Percentiles rank a stretch among this genome's conserved stretches.
phyloP scores from a whole-genome alignment of 2,113 vertebrate genomes.

The Saccopteryx leptura region DNA sequence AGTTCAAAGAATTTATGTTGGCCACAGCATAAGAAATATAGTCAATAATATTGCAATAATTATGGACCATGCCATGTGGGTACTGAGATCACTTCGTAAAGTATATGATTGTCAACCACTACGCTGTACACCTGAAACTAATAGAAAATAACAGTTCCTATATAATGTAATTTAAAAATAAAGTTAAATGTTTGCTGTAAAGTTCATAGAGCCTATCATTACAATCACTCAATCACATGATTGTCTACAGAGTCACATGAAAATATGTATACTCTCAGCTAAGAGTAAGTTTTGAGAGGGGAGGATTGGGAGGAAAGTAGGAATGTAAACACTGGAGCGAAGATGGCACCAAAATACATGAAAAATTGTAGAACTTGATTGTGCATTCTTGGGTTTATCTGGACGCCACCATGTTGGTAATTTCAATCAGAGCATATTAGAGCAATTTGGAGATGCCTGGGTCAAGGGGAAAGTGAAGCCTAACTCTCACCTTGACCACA shows the following conservation, averaged over 20 bases:
- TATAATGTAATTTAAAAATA: not conserved
- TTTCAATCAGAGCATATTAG: not conserved
- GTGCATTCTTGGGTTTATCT: not conserved
- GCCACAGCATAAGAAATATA: not conserved
- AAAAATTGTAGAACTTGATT: not conserved
- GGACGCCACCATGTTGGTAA: fast-evolving
- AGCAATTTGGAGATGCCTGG: not conserved
- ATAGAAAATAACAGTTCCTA: not conserved
- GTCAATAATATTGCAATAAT: not conserved
- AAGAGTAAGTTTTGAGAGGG: not conserved
- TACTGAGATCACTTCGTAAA: no score
- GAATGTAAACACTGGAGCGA: not conserved
- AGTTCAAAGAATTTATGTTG: not conserved
- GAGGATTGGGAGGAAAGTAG: not conserved
- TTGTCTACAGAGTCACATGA: not conserved
- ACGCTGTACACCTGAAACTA: no score
- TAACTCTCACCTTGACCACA: fast-evolving
- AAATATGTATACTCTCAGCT: not conserved
- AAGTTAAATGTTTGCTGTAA: no score
- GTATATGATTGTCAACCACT: no score
- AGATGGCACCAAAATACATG: not conserved
- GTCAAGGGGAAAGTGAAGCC: not conserved
- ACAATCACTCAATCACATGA: not conserved
- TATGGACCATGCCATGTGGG: no score
- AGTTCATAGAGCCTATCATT: no score